These are phyloP conservation scores for Drosophila willistoni DNA, from an alignment of 1,140 invertebrate genomes.

Conservation along the genomic window DNA sequence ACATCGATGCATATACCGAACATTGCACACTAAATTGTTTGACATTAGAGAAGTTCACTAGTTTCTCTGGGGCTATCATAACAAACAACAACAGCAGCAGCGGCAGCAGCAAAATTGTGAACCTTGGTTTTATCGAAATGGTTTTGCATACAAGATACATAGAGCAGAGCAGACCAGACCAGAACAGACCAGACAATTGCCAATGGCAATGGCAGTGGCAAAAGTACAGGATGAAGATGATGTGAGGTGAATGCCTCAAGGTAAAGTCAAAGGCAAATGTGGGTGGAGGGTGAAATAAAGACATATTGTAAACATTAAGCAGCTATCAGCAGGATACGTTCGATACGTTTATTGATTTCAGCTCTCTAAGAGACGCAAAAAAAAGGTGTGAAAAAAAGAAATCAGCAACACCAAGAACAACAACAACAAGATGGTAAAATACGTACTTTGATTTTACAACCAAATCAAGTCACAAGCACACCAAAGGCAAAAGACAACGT, in stretches of 20 bases:
- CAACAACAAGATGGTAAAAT: slow-evolving; percentile 39
- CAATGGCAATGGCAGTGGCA: slow-evolving; percentile 17
- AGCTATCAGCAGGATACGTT: slow-evolving; percentile 79
- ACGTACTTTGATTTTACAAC: slow-evolving; percentile 80
- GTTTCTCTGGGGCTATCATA: slow-evolving; percentile 63
- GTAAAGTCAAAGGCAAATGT: slow-evolving; percentile 76
- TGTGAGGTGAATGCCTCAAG: slow-evolving; percentile 51
- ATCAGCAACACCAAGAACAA: slow-evolving; percentile 1
- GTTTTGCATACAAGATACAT: slow-evolving; percentile 57
- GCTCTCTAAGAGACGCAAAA: slow-evolving; percentile 27
- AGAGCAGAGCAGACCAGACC: neutral
- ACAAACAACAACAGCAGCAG: slow-evolving; percentile 49
- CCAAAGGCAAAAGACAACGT: slow-evolving; percentile 43
- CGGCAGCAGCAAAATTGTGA: neutral
- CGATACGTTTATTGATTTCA: slow-evolving; percentile 76
- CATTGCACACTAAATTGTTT: slow-evolving; percentile 78
- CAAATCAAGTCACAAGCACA: slow-evolving; percentile 28
- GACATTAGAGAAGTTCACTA: slow-evolving; percentile 61
- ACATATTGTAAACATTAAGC: slow-evolving; percentile 82
- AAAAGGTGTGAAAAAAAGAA: slow-evolving; percentile 29
- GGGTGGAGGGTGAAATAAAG: slow-evolving; percentile 50
- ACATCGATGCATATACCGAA: slow-evolving; percentile 42
- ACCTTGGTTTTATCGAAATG: slow-evolving; percentile 63
- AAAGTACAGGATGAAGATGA: slow-evolving; percentile 21
- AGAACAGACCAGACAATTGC: slow-evolving; percentile 40